A percentile compares a stretch with the other conserved stretches of the same genome.
phyloP scores from a whole-genome alignment of 1,140 invertebrate genomes.

The Homarus americanus region DNA sequence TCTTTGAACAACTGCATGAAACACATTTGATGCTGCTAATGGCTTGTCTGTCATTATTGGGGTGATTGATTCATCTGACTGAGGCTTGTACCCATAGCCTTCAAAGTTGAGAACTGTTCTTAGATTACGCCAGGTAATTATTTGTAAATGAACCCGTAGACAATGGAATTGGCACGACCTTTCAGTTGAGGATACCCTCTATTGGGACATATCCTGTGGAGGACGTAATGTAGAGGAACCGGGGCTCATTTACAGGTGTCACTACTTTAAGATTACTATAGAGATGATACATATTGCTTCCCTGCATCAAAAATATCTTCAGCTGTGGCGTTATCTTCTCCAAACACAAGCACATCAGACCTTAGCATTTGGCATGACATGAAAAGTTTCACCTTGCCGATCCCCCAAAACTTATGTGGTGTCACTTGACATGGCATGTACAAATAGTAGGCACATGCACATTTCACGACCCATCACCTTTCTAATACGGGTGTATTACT shows the following conservation, averaged over 20 bases:
- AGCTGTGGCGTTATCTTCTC: no score
- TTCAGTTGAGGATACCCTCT: no score
- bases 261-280: not conserved
- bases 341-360: no score
- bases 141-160: no score
- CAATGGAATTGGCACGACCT: no score
- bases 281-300: conserved; percentile 5
- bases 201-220: no score
- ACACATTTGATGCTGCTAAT: no score
- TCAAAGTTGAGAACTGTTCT: conserved; percentile 13
- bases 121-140: no score
- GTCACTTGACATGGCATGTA: not conserved
- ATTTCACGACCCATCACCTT: not conserved
- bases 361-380: conserved; percentile 9
- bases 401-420: not conserved
- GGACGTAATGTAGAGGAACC: not conserved
- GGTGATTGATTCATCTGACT: not conserved
- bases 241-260: not conserved
- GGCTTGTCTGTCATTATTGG: no score
- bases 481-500: conserved; percentile 4
- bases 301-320: conserved; percentile 23
- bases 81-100: conserved; percentile 16
- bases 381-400: not conserved
- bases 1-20: no score
- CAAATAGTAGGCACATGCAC: conserved; percentile 18